Conservation (phyloP, 2,888 invertebrate species). For the Acrobasis suavella region DNA sequence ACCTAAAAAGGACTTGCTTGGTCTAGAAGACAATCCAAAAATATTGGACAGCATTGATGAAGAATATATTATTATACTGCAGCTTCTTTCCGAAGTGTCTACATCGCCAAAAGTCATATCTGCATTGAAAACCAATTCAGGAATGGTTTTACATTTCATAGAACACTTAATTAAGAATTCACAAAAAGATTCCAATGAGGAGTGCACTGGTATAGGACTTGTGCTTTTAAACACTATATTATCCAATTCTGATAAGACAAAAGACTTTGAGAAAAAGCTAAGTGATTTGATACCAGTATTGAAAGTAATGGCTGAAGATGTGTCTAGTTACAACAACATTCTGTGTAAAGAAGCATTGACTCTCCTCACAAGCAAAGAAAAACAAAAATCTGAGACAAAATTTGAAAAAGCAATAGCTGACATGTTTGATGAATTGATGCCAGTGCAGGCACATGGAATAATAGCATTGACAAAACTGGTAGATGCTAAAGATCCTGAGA, state of each 20-base stretch:
- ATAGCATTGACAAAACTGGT: slow-evolving; percentile 88
- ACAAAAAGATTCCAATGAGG: slow-evolving; percentile 49
- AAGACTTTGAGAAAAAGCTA: slow-evolving; percentile 47
- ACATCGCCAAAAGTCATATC: slow-evolving; percentile 66
- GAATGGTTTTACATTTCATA: slow-evolving; percentile 72
- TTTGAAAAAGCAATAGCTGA: slow-evolving; percentile 86
- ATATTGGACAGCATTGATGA: slow-evolving; percentile 54
- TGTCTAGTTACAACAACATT: slow-evolving; percentile 50
- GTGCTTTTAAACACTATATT: slow-evolving; percentile 69
- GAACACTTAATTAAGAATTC: slow-evolving; percentile 63
- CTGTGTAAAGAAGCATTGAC: slow-evolving; percentile 63
- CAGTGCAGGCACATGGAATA: slow-evolving; percentile 91
- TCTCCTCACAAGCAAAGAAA: slow-evolving; percentile 47
- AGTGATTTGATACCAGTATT: slow-evolving; percentile 54
- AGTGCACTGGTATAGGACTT: slow-evolving; percentile 68
- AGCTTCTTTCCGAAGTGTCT: slow-evolving; percentile 76
- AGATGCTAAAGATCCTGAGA: slow-evolving; percentile 83
- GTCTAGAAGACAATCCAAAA: slow-evolving; percentile 59
- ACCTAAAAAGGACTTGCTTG: slow-evolving; percentile 53
- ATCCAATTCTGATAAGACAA: slow-evolving; percentile 47
- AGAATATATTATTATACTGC: slow-evolving; percentile 71
- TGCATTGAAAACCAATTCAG: slow-evolving; percentile 67
- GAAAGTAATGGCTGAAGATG: slow-evolving; percentile 46
- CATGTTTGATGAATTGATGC: slow-evolving; percentile 87
- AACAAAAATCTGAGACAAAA: slow-evolving; percentile 51